Percentiles rank a stretch among this genome's conserved stretches.
Conservation (phyloP, 2,888 invertebrate genomes). For the Gymnosoma rotundatum region DNA sequence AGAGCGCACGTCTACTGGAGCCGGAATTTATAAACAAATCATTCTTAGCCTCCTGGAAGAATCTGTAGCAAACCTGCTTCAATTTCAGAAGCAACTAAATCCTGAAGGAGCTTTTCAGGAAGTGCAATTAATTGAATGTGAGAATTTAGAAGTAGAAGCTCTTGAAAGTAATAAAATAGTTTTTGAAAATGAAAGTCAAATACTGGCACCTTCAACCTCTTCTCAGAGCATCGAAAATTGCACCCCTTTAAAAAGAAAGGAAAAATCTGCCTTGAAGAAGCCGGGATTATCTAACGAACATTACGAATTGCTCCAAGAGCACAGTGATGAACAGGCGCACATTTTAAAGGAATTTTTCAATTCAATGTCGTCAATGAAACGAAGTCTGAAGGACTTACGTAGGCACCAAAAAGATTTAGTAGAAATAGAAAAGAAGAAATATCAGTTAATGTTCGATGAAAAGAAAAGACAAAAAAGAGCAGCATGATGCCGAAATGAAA, state of each 20-base stretch:
- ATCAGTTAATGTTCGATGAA: too few relatives aligned
- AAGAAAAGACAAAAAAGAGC: too few relatives aligned
- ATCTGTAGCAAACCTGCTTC: constrained; percentile 17
- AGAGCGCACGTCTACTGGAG: constrained; percentile 29
- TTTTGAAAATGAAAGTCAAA: constrained; percentile 21
- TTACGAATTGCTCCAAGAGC: constrained; percentile 23
- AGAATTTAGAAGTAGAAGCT: constrained; percentile 17
- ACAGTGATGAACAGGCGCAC: constrained; percentile 6
- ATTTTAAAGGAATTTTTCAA: neutral
- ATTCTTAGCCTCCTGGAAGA: constrained; percentile 24
- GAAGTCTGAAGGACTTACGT: too few relatives aligned
- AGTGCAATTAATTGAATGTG: constrained; percentile 22
- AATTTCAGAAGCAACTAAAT: constrained; percentile 26
- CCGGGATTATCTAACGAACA: neutral
- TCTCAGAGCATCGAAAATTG: neutral
- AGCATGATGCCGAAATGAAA: too few relatives aligned
- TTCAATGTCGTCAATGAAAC: neutral
- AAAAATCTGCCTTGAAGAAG: neutral
- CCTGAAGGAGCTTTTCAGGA: constrained; percentile 26
- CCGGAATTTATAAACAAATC: constrained; percentile 30
- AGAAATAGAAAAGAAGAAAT: too few relatives aligned
- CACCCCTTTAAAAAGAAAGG: constrained; percentile 2
- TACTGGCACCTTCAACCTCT: constrained; percentile 22
- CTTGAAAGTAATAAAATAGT: constrained; percentile 1
- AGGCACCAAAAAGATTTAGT: too few relatives aligned